Evolutionary conservation across 2,888 invertebrate genomes (phyloP), one percentile per base, ranked within the genome.

Genomic region (Acrocera orbiculus): DNA sequence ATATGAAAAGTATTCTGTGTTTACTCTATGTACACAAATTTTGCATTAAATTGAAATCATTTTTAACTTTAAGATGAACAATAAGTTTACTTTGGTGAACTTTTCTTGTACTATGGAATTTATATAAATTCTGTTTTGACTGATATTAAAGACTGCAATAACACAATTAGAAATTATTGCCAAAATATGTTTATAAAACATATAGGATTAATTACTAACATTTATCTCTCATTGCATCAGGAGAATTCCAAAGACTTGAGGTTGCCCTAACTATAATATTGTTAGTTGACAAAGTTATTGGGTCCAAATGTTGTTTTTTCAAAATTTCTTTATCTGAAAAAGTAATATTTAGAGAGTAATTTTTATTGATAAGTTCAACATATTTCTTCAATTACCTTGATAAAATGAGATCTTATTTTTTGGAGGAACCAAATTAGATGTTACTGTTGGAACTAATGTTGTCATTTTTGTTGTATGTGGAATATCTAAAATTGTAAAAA

Each of bases 381-480:
- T 8, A 19, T 8, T 19, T 19, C 5, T 8, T 6, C 19, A 8
- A 5, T 19, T 19, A 19, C 19, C 19, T 19, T 10, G 16, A 26
- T 10, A 10, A 34, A 24, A n/a, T n/a, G n/a, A n/a, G n/a, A n/a
- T n/a, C n/a, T n/a, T n/a, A n/a, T n/a, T n/a, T n/a, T n/a, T n/a
- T n/a, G n/a, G n/a, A 32, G 58, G 50, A 32, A 58, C 53, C 5
- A 58, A 57, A 39, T 54, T 55, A 38, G 56, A 50, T 30, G 58
- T 51, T 30, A 50, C 52, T 34, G 58, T 59, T 23, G 59, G 58
- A 16, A 56, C 51, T 46, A 58, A 49, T 27, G 58, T 58, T 38
- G 58, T 58, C 39, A 58, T 52, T 32, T 55, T 53, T 42, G 58
- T 59, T 35, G 58, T 57, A 46, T 58, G 59, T 23, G 58, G 58